Conservation (phyloP, 1,140 invertebrate species). For the Drosophila melanica region DNA sequence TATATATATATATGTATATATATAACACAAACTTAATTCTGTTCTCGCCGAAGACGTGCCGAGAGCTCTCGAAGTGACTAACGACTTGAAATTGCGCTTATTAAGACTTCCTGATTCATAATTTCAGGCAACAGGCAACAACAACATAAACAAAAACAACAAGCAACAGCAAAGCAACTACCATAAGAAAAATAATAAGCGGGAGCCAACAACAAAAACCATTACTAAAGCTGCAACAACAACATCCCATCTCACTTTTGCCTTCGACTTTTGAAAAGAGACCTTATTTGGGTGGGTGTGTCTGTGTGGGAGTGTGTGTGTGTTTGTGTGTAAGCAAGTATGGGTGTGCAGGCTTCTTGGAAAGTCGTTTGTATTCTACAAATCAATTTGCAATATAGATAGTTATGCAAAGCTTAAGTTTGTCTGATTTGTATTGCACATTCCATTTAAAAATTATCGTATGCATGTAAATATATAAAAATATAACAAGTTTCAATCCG, state of each 20-base stretch:
- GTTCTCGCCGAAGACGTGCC: constrained; percentile 44
- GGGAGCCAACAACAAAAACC: constrained; percentile 2
- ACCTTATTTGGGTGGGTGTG: constrained; percentile 21
- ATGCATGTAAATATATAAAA: too few species aligned
- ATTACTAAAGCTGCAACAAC: constrained; percentile 23
- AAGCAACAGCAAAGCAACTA: constrained; percentile 28
- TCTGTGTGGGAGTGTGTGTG: background rate
- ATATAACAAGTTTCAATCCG: too few species aligned
- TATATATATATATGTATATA: background rate
- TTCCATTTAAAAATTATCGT: too few species aligned
- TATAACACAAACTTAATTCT: constrained; percentile 23
- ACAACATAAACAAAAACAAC: constrained; percentile 18
- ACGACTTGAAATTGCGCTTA: constrained; percentile 82
- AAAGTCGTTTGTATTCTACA: background rate
- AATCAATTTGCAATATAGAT: constrained; percentile 2
- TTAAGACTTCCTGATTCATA: constrained; percentile 83
- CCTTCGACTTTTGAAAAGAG: constrained; percentile 22
- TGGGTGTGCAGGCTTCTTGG: background rate
- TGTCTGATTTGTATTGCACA: too few species aligned
- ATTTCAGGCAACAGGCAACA: constrained; percentile 60
- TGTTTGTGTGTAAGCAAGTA: constrained; percentile 6
- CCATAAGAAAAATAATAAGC: constrained; percentile 29
- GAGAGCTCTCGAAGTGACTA: constrained; percentile 67
- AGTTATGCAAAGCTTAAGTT: background rate
- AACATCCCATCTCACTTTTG: constrained; percentile 44